Conservation (phyloP, 2,888 invertebrate species). For the Conchocele bisecta region DNA sequence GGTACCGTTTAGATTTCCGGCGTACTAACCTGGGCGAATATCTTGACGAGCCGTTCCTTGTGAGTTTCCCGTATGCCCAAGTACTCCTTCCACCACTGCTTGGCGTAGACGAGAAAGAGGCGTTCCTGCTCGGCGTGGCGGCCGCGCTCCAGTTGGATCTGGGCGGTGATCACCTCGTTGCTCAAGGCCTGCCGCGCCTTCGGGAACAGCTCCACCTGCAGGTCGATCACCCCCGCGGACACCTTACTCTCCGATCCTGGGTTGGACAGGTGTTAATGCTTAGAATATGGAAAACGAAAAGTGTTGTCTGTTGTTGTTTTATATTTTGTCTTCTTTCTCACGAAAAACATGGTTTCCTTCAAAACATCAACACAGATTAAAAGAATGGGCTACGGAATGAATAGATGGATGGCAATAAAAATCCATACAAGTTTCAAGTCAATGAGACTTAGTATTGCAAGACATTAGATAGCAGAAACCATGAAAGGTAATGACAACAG, state of each 20-base stretch:
- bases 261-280: not conserved
- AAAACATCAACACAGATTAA: not conserved
- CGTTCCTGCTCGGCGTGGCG: conserved; percentile 81
- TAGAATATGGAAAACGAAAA: no score
- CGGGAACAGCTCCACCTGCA: conserved; percentile 80
- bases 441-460: no score
- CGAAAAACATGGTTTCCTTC: no score
- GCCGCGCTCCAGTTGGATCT: conserved; percentile 78
- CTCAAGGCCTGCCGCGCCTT: conserved; percentile 67
- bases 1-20: no score
- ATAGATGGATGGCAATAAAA: no score
- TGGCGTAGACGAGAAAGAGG: conserved; percentile 82
- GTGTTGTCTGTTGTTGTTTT: no score
- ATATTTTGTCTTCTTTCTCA: no score
- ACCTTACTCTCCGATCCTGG: conserved; percentile 80
- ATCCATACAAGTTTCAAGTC: no score
- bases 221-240: conserved; percentile 80
- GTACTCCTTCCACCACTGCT: conserved; percentile 83
- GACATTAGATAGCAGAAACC: no score
- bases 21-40: conserved; percentile 82
- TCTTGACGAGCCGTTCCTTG: conserved; percentile 81
- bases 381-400: no score
- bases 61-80: conserved; percentile 80
- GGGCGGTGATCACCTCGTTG: conserved; percentile 76
- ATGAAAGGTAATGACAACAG: no score